Evolutionary conservation across 2,113 vertebrate species (phyloP).

Genomic region (Globicephala melas): DNA sequence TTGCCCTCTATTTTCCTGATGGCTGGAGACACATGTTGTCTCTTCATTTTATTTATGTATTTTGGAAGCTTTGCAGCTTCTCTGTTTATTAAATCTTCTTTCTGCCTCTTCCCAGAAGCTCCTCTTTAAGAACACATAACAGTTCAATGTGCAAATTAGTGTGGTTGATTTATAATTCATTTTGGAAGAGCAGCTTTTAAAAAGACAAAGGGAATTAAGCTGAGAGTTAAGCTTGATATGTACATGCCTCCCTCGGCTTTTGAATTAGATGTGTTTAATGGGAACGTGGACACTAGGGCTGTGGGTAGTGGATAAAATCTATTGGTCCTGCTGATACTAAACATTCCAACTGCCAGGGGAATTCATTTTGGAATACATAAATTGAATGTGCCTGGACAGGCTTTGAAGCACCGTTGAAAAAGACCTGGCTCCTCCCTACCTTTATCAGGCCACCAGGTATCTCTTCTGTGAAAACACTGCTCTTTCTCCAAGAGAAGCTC

Average conservation of each 20-base stretch:
- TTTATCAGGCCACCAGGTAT: constrained; percentile 32
- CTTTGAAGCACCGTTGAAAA: constrained; percentile 57
- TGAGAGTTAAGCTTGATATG: constrained; percentile 46
- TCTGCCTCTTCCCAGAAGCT: constrained; percentile 71
- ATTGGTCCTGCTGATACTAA: constrained; percentile 55
- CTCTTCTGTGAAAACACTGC: constrained; percentile 38
- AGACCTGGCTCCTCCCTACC: constrained; percentile 32
- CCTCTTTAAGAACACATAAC: constrained; percentile 77
- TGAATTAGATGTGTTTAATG: constrained; percentile 73
- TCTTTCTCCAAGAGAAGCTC: constrained; percentile 53
- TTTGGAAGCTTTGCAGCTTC: constrained; percentile 54
- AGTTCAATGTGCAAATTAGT: constrained; percentile 75
- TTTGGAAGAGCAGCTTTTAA: constrained; percentile 69
- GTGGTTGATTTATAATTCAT: constrained; percentile 69
- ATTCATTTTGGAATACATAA: constrained; percentile 66
- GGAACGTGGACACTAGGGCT: constrained; percentile 41
- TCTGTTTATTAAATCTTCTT: constrained; percentile 66
- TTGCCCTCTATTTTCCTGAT: constrained; percentile 16
- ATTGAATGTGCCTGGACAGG: constrained; percentile 49
- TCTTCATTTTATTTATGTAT: constrained; percentile 63
- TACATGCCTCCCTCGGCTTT: constrained; percentile 33
- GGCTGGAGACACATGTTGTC: background rate
- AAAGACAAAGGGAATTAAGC: constrained; percentile 70
- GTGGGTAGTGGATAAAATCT: constrained; percentile 48
- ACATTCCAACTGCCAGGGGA: constrained; percentile 56